Base-by-base conservation (phyloP, 23 tunicate species). In the Diplosoma virens region DNA sequence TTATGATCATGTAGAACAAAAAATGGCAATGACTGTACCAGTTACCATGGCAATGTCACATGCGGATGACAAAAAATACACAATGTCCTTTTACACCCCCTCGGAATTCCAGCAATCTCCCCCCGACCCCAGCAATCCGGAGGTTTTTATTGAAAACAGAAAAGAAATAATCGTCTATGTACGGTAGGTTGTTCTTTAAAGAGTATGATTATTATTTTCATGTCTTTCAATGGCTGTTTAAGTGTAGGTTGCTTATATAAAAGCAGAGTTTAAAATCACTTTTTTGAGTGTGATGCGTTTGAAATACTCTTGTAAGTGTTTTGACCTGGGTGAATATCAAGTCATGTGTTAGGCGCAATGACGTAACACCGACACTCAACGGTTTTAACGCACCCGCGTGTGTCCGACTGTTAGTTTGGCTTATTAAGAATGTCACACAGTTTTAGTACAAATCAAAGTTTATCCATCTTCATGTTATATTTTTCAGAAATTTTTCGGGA, bases 1-100 rank as follows among this genome's bases (percentile, higher is more conserved):
- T 6, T 9, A 30, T 14, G 30, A 16, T 52, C 2, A 7, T 48
- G 14, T 29, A 86, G 92, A 58, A 0, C 58, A 54, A 18, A 86
- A 72, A 33, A 86, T 86, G 27, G 37, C 64, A 3, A 86, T 86
- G 92, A 86, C 92, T 11, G 92, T 79, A 4, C 92, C 92, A 11
- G 92, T 86, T 0, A 69, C 68, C 23, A 79, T 71, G 33, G 31
- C 33, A 32, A 59, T 78, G 46, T 4, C 50, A 23, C 55, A 58
- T 2, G 36, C 34, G 20, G 59, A 46, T 32, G 37, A 68, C 22
- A 26, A 52, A 11, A 9, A 75, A 28, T 71, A 41, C 77, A 32
- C 78, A 16, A 79, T 86, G 84, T 79, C 80, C 3, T 86, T 86
- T 58, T 86, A 67, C 66, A 59, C 66, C 9, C 92, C 92, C 1